Evolutionary conservation across 1,140 invertebrate species (phyloP).

Genomic region (Brachionus calyciflorus): DNA sequence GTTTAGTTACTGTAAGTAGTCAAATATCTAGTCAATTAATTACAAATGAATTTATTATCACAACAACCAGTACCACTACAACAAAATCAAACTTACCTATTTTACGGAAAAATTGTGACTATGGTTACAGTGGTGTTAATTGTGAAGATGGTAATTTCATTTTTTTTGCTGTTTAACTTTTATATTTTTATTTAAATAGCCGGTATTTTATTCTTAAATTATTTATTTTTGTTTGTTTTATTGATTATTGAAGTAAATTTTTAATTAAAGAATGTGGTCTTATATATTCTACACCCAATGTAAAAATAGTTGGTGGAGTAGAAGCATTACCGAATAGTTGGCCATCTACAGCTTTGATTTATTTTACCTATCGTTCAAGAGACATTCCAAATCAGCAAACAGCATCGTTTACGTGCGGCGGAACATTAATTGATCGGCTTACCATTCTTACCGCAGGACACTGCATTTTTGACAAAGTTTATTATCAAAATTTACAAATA

Average conservation of each 20-base stretch:
- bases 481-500: not conserved
- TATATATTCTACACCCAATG: conserved; percentile 5
- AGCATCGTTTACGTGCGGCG: conserved; percentile 66
- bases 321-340: conserved; percentile 34
- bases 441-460: conserved; percentile 74
- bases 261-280: conserved; percentile 4
- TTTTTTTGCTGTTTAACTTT: no score
- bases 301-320: conserved; percentile 30
- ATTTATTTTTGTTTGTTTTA: no score
- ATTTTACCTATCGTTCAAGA: not conserved
- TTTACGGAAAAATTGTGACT: not conserved
- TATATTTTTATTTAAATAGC: no score
- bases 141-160: conserved; percentile 36
- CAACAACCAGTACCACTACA: not conserved
- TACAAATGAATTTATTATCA: not conserved
- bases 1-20: not conserved
- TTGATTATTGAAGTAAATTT: not conserved
- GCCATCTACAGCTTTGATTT: conserved; percentile 30
- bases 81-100: not conserved
- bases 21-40: not conserved
- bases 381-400: not conserved
- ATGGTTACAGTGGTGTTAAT: conserved; percentile 3
- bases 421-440: conserved; percentile 70
- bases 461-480: conserved; percentile 61
- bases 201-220: no score